Evolutionary conservation across 2,888 invertebrate species (phyloP), one percentile per base, ranked within the genome.

Genomic region (Tethea ocularis): DNA sequence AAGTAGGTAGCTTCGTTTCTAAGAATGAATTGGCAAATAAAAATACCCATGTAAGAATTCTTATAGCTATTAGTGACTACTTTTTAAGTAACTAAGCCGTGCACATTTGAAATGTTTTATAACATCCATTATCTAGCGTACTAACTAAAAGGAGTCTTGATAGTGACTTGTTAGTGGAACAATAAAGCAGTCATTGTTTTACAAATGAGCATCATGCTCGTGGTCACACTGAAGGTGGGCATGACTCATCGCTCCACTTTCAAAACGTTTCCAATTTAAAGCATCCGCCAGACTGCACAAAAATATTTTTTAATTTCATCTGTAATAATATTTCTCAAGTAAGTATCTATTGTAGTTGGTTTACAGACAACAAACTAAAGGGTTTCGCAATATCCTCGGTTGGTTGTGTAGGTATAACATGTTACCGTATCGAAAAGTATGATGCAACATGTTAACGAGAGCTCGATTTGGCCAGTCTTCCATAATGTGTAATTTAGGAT

Each of bases 371-470:
- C n/a, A 54, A 51, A 29, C 41, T 23, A 57, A 63, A 64, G 60
- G 54, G 29, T 67, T 67, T 55, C 60, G 51, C 61, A 61, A 67
- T 52, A 53, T 60, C 60, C 62, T 61, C 36, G 10, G 51, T 46
- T 24, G 58, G 59, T 60, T 60, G 64, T 61, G 64, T 58, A 58
- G 58, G 54, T 61, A 57, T 59, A 57, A 54, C 41, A 59, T 63
- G 54, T 61, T 67, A 59, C 63, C 59, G 58, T 62, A 59, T 62
- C 56, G 60, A 60, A 60, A 51, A 10, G n/a, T 56, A 41, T 64
- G 61, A 59, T 56, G 62, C 58, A 67, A 67, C 57, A 26, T 73
- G 74, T 72, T 67, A 61, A 71, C 56, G 72, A 69, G 58, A 62
- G 64, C 54, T 61, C 52, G 51, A 57, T 62, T 68, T 66, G 60